Percentiles rank a stretch among this genome's conserved stretches.
These are phyloP conservation scores for Mycalesis mineus DNA, from an alignment of 2,888 invertebrate genomes.

Conservation along the genomic window DNA sequence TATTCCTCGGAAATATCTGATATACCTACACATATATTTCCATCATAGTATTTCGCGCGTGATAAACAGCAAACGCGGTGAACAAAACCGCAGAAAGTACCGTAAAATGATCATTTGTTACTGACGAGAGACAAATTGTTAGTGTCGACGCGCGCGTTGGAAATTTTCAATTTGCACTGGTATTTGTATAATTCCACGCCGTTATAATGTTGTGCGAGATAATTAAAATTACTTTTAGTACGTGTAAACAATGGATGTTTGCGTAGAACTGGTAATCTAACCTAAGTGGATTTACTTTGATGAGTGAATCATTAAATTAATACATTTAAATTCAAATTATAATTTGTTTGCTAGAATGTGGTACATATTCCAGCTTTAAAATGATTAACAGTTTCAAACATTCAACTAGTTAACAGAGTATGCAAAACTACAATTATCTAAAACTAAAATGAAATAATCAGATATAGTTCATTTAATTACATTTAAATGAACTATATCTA, in stretches of 20 bases:
- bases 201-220: slow-evolving; percentile 4
- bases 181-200: slow-evolving; percentile 25
- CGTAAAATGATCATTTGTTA: slow-evolving; percentile 4
- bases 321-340: no score
- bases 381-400: no score
- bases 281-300: neutral
- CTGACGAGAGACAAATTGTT: slow-evolving; percentile 26
- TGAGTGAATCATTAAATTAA: neutral
- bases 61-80: neutral
- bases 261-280: neutral
- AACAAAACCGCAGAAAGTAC: neutral
- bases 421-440: no score
- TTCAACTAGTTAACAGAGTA: no score
- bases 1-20: no score
- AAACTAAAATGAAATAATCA: no score
- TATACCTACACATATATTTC: no score
- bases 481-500: no score
- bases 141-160: slow-evolving; percentile 18
- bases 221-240: slow-evolving; percentile 13
- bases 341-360: neutral
- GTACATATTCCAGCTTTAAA: no score
- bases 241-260: neutral
- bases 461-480: no score
- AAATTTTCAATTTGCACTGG: slow-evolving; percentile 33
- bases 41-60: neutral